Evolutionary conservation across 2,797 vertebrate species (phyloP).

Genomic region (Spatula versicolor): DNA sequence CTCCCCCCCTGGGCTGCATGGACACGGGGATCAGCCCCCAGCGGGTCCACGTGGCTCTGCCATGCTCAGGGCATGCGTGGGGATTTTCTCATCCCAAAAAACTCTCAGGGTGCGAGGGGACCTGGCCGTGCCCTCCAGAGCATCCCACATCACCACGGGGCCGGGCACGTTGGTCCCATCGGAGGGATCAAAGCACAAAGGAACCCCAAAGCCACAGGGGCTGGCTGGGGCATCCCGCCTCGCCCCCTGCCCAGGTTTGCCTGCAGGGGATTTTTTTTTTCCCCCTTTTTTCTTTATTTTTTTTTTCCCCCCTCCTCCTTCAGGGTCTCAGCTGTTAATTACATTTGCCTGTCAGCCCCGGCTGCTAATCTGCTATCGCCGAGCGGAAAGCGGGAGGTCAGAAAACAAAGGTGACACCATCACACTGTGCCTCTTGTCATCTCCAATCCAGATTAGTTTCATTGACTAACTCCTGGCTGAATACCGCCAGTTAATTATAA

Average conservation of each 20-base stretch:
- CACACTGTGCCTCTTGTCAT: slow-evolving; percentile 69
- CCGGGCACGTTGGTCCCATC: background rate
- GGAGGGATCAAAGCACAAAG: background rate
- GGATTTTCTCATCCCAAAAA: background rate
- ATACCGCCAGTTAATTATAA: slow-evolving; percentile 81
- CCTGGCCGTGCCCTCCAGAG: background rate
- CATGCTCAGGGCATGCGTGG: rapidly evolving
- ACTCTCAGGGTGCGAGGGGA: background rate
- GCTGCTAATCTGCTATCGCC: slow-evolving; percentile 73
- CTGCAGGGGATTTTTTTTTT: background rate
- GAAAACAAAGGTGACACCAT: slow-evolving; percentile 75
- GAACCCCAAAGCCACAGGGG: background rate
- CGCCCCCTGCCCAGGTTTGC: background rate
- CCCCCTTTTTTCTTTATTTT: background rate
- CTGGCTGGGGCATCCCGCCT: background rate
- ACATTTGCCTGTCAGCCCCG: slow-evolving; percentile 67
- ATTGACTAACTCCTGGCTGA: slow-evolving; percentile 75
- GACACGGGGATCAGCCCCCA: background rate
- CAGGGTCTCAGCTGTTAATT: slow-evolving; percentile 78
- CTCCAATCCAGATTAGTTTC: slow-evolving; percentile 73
- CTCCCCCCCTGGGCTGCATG: background rate
- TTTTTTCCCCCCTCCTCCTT: background rate
- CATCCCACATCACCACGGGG: background rate
- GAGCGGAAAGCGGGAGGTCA: slow-evolving; percentile 68
- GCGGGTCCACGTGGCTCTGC: background rate